Percentiles rank a stretch among this genome's conserved stretches.
These are phyloP conservation scores for Lacerta viridis DNA, from an alignment of 2,797 vertebrate species.

Conservation along the genomic window DNA sequence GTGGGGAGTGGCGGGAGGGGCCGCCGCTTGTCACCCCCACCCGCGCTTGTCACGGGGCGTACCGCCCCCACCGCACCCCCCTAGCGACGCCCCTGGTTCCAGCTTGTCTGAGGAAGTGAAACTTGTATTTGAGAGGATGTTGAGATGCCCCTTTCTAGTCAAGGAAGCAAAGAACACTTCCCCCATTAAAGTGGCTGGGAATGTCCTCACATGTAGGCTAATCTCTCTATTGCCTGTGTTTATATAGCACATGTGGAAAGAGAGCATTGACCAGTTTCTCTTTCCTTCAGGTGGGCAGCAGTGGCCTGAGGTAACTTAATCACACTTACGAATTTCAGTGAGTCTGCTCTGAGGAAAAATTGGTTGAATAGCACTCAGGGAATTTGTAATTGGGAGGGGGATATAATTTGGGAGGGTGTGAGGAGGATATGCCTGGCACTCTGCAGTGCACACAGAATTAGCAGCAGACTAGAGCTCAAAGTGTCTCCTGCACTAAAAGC, in stretches of 20 bases:
- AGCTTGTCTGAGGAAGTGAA: background rate
- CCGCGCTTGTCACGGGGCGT: no score
- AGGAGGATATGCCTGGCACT: background rate
- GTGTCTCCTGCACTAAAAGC: background rate
- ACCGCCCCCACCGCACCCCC: no score
- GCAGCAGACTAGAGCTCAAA: background rate
- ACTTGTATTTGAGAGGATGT: background rate
- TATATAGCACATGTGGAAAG: background rate
- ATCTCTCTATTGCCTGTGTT: no score
- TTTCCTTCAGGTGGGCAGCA: no score
- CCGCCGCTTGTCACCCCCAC: no score
- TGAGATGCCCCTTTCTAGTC: background rate
- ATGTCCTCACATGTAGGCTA: background rate
- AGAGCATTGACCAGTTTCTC: background rate
- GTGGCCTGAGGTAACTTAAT: no score
- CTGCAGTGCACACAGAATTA: background rate
- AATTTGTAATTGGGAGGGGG: no score
- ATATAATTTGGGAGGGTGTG: background rate
- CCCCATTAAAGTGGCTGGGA: background rate
- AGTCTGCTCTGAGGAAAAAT: background rate
- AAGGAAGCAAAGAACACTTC: background rate
- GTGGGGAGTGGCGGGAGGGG: no score
- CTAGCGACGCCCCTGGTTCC: no score
- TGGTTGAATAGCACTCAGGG: no score
- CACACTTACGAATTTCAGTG: no score